Evolutionary conservation across 2,888 invertebrate genomes (phyloP).

Genomic region (Anagyrus pseudococci): DNA sequence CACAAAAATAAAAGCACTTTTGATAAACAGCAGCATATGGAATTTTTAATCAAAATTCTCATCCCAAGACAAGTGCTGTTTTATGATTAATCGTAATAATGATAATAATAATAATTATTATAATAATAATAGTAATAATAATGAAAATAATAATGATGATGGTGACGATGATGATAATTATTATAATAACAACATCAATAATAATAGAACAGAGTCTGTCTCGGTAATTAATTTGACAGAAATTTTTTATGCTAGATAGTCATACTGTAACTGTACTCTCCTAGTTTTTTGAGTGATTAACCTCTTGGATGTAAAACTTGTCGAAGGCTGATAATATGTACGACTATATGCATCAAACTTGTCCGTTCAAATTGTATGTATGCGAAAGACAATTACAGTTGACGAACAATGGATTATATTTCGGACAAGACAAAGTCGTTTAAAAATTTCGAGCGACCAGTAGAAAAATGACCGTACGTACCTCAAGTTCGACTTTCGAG

Average conservation of each 20-base stretch:
- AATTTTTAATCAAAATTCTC: no score
- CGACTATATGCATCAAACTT: conserved; percentile 27
- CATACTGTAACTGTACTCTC: conserved; percentile 2
- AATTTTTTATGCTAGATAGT: conserved; percentile 24
- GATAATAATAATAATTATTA: neutral
- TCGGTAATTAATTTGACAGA: no score
- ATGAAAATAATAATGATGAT: no score
- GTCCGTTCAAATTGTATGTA: conserved; percentile 28
- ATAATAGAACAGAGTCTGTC: no score
- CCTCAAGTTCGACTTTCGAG: no score
- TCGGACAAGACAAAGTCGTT: no score
- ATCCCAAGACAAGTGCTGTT: conserved; percentile 7
- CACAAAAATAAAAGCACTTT: conserved; percentile 10
- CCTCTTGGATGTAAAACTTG: conserved; percentile 37
- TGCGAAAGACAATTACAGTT: conserved; percentile 22
- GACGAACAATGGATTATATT: no score
- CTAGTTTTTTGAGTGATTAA: conserved; percentile 39
- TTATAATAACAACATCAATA: no score
- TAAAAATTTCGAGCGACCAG: no score
- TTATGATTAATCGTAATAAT: neutral
- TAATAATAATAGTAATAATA: no score
- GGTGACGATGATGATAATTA: no score
- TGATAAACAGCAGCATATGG: conserved; percentile 28
- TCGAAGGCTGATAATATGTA: conserved; percentile 38
- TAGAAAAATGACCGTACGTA: no score